Evolutionary conservation across 2,113 vertebrate genomes (phyloP).

Genomic region (Toxostoma redivivum): DNA sequence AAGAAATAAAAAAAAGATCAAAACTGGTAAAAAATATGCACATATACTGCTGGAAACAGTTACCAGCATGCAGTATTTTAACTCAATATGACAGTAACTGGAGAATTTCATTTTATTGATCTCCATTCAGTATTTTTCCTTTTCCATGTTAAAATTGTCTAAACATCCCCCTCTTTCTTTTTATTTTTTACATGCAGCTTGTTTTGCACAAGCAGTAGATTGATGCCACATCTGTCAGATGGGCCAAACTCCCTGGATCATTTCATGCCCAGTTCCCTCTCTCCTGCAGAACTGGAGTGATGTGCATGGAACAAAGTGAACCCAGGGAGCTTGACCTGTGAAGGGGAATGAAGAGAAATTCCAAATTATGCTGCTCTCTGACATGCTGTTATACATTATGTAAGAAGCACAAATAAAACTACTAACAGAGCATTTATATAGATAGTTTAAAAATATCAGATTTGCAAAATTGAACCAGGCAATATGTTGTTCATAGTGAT

Average conservation of each 20-base stretch:
- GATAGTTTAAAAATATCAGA: not conserved
- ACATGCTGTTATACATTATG: not conserved
- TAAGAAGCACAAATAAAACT: not conserved
- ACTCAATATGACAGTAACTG: not conserved
- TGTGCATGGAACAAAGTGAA: not conserved
- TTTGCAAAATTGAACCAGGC: not conserved
- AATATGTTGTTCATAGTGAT: not conserved
- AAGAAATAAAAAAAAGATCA: not conserved
- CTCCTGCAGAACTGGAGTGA: not conserved
- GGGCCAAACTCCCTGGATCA: not conserved
- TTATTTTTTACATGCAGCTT: accelerated
- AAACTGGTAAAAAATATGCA: not conserved
- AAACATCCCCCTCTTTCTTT: not conserved
- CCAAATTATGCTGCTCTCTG: not conserved
- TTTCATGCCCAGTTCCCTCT: not conserved
- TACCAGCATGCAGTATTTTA: not conserved
- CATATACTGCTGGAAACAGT: not conserved
- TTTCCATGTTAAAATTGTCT: not conserved
- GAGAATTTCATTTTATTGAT: not conserved
- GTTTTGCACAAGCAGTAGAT: not conserved
- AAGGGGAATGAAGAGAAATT: not conserved
- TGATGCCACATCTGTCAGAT: not conserved
- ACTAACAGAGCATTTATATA: not conserved
- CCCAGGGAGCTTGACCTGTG: not conserved
- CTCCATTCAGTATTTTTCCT: not conserved